These are phyloP conservation scores for Achlya flavicornis DNA, from an alignment of 2,888 invertebrate species.

Conservation along the genomic window DNA sequence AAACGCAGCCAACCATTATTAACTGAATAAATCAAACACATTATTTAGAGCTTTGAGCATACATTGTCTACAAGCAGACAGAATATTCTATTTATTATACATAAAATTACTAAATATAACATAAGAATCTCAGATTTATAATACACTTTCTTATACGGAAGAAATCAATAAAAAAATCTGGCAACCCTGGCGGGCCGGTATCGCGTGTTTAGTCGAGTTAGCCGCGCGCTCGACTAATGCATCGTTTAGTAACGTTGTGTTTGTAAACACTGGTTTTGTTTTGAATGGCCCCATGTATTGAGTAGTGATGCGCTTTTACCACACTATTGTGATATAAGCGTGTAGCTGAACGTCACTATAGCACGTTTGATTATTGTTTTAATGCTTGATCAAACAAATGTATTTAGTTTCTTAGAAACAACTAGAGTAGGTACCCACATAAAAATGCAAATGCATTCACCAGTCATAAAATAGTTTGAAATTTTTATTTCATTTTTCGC, in stretches of 20 bases:
- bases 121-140: too few species aligned
- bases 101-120: too few species aligned
- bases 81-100: too few species aligned
- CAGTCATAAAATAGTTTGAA: conserved; percentile 23
- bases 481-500: conserved; percentile 22
- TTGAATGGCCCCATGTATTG: conserved; percentile 36
- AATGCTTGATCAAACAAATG: conserved; percentile 14
- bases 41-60: too few species aligned
- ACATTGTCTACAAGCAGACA: too few species aligned
- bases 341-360: conserved; percentile 25
- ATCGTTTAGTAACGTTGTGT: conserved; percentile 29
- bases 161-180: background rate
- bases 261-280: conserved; percentile 39
- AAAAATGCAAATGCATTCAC: background rate
- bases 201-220: conserved; percentile 43
- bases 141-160: too few species aligned
- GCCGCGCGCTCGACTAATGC: conserved; percentile 32
- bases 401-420: background rate
- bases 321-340: conserved; percentile 7
- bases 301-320: conserved; percentile 12
- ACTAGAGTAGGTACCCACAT: background rate
- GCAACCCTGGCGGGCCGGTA: conserved; percentile 13
- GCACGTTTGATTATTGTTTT: background rate
- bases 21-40: too few species aligned
- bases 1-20: too few species aligned